Evolutionary conservation across 2,797 vertebrate genomes (phyloP).

Genomic region (Xiphorhynchus erythropygius): DNA sequence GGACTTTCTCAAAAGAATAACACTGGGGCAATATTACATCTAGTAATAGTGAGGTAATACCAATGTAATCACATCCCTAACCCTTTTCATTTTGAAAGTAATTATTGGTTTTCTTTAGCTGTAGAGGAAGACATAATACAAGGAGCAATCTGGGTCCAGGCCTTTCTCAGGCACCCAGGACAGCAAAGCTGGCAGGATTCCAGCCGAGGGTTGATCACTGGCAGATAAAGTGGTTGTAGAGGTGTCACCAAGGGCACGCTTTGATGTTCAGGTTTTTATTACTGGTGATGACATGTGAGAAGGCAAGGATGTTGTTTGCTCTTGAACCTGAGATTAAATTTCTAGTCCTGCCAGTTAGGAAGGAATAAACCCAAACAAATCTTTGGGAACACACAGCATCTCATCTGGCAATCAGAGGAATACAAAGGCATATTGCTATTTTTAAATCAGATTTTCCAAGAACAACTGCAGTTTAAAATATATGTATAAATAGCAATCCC

Average conservation of each 20-base stretch:
- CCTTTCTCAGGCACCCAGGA: not conserved
- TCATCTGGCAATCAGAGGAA: not conserved
- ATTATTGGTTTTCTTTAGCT: not conserved
- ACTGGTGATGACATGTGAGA: not conserved
- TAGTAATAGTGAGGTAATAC: not conserved
- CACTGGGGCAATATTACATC: not conserved
- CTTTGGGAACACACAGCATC: not conserved
- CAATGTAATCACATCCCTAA: not conserved
- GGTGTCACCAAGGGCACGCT: not conserved
- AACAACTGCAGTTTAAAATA: not conserved
- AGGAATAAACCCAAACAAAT: not conserved
- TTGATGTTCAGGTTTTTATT: slow-evolving; percentile 31
- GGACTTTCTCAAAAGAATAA: not conserved
- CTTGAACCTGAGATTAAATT: not conserved
- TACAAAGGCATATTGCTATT: not conserved
- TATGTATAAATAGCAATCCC: not conserved
- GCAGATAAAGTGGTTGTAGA: not conserved
- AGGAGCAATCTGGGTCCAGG: not conserved
- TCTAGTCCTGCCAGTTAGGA: not conserved
- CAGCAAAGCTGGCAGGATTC: not conserved
- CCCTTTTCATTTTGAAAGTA: not conserved
- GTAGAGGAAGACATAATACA: not conserved
- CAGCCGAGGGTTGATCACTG: not conserved
- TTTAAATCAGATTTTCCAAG: not conserved
- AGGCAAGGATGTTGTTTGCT: not conserved